A percentile compares a stretch with the other conserved stretches of the same genome.
phyloP scores from a whole-genome alignment of 2,888 invertebrate species.

The Ptychoptera contaminata region DNA sequence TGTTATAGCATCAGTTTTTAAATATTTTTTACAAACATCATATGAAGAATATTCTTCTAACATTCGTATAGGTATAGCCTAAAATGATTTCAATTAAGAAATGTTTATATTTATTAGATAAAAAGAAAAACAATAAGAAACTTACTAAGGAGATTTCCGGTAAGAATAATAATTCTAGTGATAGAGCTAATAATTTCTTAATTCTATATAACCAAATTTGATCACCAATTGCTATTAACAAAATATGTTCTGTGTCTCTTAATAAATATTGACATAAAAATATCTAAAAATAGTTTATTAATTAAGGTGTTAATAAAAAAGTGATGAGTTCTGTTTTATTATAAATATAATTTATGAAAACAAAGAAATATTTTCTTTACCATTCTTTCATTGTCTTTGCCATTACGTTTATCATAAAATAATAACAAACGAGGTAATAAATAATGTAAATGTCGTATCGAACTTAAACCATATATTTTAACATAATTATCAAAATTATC shows the following conservation, averaged over 20 bases:
- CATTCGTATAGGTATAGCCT: conserved; percentile 61
- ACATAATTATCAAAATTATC: conserved; percentile 48
- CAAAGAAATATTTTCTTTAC: conserved; percentile 24
- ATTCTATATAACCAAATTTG: conserved; percentile 25
- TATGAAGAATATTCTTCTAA: conserved; percentile 58
- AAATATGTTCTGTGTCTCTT: conserved; percentile 22
- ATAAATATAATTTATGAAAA: not conserved
- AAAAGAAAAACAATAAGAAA: not conserved
- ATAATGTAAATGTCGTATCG: conserved; percentile 33
- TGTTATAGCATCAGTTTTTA: conserved; percentile 18
- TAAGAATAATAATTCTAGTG: conserved; percentile 24
- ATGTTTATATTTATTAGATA: not conserved
- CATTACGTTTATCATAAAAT: conserved; percentile 48
- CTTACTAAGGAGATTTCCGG: conserved; percentile 16
- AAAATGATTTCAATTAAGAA: conserved; percentile 10
- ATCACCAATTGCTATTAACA: conserved; percentile 22
- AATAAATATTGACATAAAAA: conserved; percentile 28
- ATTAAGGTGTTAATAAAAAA: too few species aligned
- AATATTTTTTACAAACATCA: conserved; percentile 27
- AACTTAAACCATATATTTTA: conserved; percentile 31
- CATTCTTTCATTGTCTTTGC: conserved; percentile 48
- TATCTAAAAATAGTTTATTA: conserved; percentile 17
- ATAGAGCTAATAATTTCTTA: conserved; percentile 25
- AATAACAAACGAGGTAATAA: conserved; percentile 55
- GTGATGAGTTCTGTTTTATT: not conserved